Base-by-base conservation (phyloP, 2,888 invertebrate genomes). In the Diarsia mendica region DNA sequence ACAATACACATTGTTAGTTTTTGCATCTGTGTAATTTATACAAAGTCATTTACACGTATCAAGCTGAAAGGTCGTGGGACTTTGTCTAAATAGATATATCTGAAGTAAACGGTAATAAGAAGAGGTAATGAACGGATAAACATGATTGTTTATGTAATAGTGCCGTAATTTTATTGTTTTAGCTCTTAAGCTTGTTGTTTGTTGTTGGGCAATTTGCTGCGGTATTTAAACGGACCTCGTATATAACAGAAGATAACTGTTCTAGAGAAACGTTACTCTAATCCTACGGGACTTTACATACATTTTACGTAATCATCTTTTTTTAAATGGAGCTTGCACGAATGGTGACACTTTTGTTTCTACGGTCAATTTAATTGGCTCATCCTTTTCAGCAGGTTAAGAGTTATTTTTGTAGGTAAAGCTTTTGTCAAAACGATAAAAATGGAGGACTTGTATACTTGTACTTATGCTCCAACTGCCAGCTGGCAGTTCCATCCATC, bases 1-100 rank as follows among this genome's bases (percentile, higher is more conserved):
- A 93, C 93, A 92, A 91, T 91, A 83, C 86, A 81, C 90, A 92
- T 92, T 93, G 92, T 91, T 89, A 85, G 91, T 90, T 89, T 76
- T 83, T 89, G 79, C 82, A 84, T 64, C 77, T 84, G 80, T 79
- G 77, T 82, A 83, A 79, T 72, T 82, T 76, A 75, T 64, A 75
- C 48, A 5, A 49, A 8, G 60, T 66, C 63, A 64, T 78, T 71
- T 74, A 80, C 68, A 71, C 49, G 53, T 66, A 70, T 23, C 44
- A 73, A 66, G 78, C 67, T 72, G 67, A 84, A 87, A 85, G 79
- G 84, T 87, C 82, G 86, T 88, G 86, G 49, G 87, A 88, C 15
- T 61, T 46, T 63, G 66, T 72, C 60, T 65, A 55, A 61, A 68
- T 67, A 68, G 23, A 75, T 65, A 63, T 55, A 63, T 73, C 61